Evolutionary conservation across 1,140 invertebrate genomes (phyloP).

Genomic region (Papilio polytes): DNA sequence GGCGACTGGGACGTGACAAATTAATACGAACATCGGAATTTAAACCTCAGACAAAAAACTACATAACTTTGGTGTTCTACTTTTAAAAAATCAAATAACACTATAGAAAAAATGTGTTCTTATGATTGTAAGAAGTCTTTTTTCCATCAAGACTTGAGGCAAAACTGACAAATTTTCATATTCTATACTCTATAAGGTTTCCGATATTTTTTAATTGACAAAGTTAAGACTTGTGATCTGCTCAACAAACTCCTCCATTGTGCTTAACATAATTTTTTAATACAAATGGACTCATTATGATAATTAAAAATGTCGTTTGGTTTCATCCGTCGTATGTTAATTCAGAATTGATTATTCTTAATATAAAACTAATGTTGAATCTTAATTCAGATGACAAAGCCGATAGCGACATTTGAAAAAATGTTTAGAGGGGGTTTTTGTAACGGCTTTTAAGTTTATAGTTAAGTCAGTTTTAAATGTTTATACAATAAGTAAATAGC

Average conservation of each 20-base stretch:
- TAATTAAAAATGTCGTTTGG: conserved; percentile 5
- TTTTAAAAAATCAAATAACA: no score
- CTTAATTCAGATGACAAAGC: background rate
- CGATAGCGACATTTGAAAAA: background rate
- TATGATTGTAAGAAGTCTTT: no score
- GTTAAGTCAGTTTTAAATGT: no score
- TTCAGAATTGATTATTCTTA: conserved; percentile 6
- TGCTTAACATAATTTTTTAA: conserved; percentile 8
- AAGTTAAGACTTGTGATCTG: background rate
- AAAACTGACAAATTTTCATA: no score
- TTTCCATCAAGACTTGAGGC: no score
- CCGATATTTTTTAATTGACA: no score
- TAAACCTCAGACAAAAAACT: no score
- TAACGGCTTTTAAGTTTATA: background rate
- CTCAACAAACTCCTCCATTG: background rate
- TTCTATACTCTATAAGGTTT: no score
- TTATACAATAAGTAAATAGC: no score
- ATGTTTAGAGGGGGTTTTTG: background rate
- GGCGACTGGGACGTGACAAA: background rate
- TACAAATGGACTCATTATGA: background rate
- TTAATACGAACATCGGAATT: no score
- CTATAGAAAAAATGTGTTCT: no score
- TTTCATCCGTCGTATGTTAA: background rate
- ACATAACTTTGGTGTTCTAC: no score
- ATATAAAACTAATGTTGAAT: conserved; percentile 1